Evolutionary conservation across 2,113 vertebrate genomes (phyloP), one percentile per base, ranked within the genome.

Genomic region (Zapus hudsonius): DNA sequence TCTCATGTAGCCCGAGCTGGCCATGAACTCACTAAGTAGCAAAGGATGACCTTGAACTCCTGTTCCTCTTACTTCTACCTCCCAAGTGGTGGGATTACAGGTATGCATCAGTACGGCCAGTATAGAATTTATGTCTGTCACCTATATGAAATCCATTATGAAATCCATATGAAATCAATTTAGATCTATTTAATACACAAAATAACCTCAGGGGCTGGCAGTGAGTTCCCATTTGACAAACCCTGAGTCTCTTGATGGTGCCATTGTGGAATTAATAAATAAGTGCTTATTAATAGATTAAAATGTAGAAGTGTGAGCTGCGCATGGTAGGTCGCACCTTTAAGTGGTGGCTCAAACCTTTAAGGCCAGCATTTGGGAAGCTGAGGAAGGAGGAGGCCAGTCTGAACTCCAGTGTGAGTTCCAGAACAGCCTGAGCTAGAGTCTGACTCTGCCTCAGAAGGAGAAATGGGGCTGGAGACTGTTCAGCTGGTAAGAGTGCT

Each of bases 231-330:
- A 16, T 69, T 80, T 72, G 79, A 63, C 73, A 76, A 76, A 40
- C 44, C 29, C 75, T 7, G 20, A 36, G 22, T 84, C 29, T 73
- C 61, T n/a, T 80, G 61, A 27, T 17, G 29, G 42, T 73, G 67
- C 55, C 59, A 44, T 55, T 82, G 59, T 3, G 80, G 67, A 92
- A 76, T 75, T 40, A 55, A 83, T 59, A 75, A 87, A 31, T 66
- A 69, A 75, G 38, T 55, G n/a, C 52, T 82, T 78, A 91, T 55
- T n/a, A 70, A 64, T 17, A 74, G 67, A 47, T 93, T 84, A 74
- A 73, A 92, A 76, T 66, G 76, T 23, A 36, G 72, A 93, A 83
- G n/a, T n/a, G n/a, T n/a, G n/a, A n/a, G n/a, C n/a, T n/a, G n/a
- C n/a, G n/a, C n/a, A n/a, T n/a, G n/a, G n/a, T n/a, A n/a, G n/a